phyloP scores from a whole-genome alignment of 2,797 vertebrate species.

The Coluber constrictor region DNA sequence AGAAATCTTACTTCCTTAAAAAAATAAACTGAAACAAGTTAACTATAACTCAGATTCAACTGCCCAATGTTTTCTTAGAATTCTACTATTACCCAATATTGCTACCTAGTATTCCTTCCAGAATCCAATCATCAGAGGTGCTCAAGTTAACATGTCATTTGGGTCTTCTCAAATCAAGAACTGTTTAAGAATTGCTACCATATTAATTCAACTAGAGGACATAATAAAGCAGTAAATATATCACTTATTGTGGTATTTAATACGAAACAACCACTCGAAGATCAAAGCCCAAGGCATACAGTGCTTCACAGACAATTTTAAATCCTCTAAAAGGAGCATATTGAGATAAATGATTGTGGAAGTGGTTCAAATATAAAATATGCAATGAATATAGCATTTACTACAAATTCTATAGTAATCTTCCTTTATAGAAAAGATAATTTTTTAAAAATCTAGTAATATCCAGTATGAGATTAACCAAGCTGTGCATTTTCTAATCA shows the following conservation, averaged over 20 bases:
- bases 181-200: not conserved
- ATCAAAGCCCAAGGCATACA: not conserved
- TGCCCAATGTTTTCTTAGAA: not conserved
- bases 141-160: not conserved
- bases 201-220: not conserved
- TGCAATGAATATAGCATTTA: not conserved
- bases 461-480: not conserved
- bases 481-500: not conserved
- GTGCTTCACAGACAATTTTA: not conserved
- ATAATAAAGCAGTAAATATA: not conserved
- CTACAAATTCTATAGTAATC: not conserved
- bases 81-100: not conserved
- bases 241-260: not conserved
- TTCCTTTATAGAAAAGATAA: not conserved
- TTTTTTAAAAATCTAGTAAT: not conserved
- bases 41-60: not conserved
- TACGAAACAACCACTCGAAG: not conserved
- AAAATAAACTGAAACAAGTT: not conserved
- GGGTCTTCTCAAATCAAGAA: not conserved
- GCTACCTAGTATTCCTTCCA: not conserved
- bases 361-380: not conserved
- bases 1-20: not conserved
- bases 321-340: not conserved
- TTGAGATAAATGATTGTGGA: not conserved
- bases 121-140: not conserved